Conservation (phyloP, 2,113 vertebrate species). For the Cololabis saira region DNA sequence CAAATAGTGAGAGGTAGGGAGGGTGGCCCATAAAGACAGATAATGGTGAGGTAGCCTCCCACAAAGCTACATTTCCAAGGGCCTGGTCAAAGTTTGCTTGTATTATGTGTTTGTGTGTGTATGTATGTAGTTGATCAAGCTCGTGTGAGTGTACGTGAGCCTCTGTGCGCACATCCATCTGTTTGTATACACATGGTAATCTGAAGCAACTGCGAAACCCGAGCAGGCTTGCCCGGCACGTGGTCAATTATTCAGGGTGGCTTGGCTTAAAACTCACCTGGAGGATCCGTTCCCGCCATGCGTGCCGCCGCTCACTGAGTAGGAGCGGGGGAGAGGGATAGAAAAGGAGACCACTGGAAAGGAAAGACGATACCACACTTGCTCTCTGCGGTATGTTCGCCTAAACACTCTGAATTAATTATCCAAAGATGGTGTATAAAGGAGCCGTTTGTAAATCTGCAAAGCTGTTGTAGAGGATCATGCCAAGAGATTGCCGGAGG, state of each 20-base stretch:
- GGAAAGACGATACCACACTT: conserved; percentile 50
- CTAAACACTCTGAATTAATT: conserved; percentile 69
- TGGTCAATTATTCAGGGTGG: conserved; percentile 81
- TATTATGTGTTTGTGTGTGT: conserved; percentile 46
- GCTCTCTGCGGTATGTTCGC: conserved; percentile 57
- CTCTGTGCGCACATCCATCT: conserved; percentile 44
- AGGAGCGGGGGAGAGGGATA: conserved; percentile 2
- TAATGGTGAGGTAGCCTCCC: conserved; percentile 59
- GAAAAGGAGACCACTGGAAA: conserved; percentile 46
- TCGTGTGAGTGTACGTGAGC: conserved; percentile 29
- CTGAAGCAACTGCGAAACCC: conserved; percentile 71
- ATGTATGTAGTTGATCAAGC: conserved; percentile 16
- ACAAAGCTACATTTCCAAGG: conserved; percentile 44
- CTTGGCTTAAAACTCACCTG: conserved; percentile 79
- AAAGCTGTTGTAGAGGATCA: conserved; percentile 1
- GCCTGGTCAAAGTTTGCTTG: background rate
- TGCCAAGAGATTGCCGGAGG: background rate
- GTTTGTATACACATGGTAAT: conserved; percentile 75
- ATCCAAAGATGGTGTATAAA: conserved; percentile 55
- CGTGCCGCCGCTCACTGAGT: conserved; percentile 21
- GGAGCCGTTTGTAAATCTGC: conserved; percentile 32
- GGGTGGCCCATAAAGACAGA: conserved; percentile 36
- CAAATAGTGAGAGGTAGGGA: conserved; percentile 57
- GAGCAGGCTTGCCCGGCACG: conserved; percentile 71
- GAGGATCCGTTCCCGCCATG: conserved; percentile 59